phyloP scores from a whole-genome alignment of 2,797 vertebrate genomes.

The Siniperca scherzeri region DNA sequence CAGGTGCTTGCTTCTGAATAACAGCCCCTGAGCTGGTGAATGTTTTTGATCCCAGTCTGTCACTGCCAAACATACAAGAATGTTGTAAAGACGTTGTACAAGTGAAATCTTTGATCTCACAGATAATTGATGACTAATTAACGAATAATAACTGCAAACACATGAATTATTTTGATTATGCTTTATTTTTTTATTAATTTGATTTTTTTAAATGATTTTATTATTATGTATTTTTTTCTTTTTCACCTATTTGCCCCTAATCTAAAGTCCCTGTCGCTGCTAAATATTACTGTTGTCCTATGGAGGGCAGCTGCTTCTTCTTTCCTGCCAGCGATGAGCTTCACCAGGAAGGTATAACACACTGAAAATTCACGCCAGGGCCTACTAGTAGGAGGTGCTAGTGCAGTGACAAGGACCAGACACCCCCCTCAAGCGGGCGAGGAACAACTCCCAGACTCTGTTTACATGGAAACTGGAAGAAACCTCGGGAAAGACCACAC shows the following conservation, averaged over 20 bases:
- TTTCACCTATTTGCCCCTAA: no score
- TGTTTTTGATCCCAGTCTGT: not conserved
- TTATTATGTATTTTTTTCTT: no score
- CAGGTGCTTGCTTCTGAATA: no score
- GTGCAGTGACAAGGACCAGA: not conserved
- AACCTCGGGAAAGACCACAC: not conserved
- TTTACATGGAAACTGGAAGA: not conserved
- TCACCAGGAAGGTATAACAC: no score
- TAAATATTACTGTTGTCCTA: no score
- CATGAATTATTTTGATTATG: not conserved
- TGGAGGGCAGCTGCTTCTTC: no score
- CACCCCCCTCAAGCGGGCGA: no score
- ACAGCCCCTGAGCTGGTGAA: not conserved
- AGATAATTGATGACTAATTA: not conserved
- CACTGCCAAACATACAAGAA: not conserved
- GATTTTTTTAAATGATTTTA: not conserved
- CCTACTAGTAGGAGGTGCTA: no score
- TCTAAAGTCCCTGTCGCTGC: no score
- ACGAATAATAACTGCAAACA: not conserved
- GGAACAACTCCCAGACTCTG: no score
- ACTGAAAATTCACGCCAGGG: no score
- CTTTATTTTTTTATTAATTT: not conserved
- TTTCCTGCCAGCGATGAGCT: no score
- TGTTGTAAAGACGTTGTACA: not conserved
- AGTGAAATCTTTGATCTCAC: not conserved